A percentile compares a stretch with the other conserved stretches of the same genome.
Conservation (phyloP, 2,888 invertebrate genomes). For the Myopa testacea region DNA sequence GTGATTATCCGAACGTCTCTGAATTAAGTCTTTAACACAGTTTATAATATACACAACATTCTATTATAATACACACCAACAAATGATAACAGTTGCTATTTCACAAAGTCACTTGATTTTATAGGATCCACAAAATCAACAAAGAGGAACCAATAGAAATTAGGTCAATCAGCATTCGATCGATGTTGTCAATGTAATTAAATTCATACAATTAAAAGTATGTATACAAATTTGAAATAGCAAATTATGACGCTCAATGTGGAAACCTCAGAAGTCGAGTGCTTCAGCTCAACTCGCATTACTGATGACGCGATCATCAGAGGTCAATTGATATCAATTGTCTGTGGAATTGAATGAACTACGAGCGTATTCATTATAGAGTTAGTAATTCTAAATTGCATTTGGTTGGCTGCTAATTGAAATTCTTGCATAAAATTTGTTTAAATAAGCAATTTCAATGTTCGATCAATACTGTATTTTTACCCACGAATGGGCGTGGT, state of each 20-base stretch:
- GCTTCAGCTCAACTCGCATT: not conserved
- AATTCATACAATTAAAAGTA: constrained; percentile 14
- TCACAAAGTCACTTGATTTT: too few relatives aligned
- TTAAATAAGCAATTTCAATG: not conserved
- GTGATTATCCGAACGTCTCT: too few relatives aligned
- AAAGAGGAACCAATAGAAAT: too few relatives aligned
- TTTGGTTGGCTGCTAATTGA: not conserved
- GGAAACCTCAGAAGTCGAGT: too few relatives aligned
- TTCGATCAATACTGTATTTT: not conserved
- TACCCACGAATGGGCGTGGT: not conserved
- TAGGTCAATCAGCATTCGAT: not conserved
- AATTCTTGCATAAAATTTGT: not conserved
- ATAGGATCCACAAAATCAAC: too few relatives aligned
- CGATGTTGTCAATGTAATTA: not conserved
- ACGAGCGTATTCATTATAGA: not conserved
- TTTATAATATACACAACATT: too few relatives aligned
- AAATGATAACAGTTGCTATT: too few relatives aligned
- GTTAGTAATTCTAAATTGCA: not conserved
- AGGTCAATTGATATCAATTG: constrained; percentile 32
- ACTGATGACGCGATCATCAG: not conserved
- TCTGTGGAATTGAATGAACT: constrained; percentile 4
- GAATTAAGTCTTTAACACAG: too few relatives aligned
- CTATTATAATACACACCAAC: too few relatives aligned
- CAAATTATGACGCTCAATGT: too few relatives aligned
- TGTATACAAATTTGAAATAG: not conserved